Base-by-base conservation (phyloP, 2,113 vertebrate genomes). In the Pelecanoides urinatrix region DNA sequence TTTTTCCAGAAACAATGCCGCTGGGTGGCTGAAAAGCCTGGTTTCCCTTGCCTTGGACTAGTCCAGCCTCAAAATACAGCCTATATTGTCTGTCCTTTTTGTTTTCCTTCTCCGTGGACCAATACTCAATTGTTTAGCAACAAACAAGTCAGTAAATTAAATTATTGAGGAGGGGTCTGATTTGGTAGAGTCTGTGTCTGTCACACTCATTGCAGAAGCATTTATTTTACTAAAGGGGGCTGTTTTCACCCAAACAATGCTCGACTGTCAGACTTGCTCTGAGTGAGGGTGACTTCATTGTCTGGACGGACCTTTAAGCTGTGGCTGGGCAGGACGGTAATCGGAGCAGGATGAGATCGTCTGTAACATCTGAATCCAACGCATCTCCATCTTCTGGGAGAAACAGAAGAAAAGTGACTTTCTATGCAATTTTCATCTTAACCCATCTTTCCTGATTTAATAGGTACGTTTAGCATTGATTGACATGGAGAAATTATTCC, bases 141-240 rank as follows among this genome's bases (percentile, higher is more conserved):
- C 2, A 6, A 88, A 42, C 75, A 58, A 97, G 84, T 40, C 67
- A 94, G 96, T 96, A 92, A 92, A 96, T 97, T 81, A 96, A 96
- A 80, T 55, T 19, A 7, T 42, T 26, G 68, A 92, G 59, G 70
- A 89, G 32, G n/a, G n/a, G 62, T 61, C 26, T 91, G 94, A 74
- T 95, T 86, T 82, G 90, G 79, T 71, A 26, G 49, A 62, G 86
- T 30, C 76, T 75, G 62, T 88, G 85, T 96, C 86, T 79, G 44
- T 47, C 88, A 62, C 81, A 62, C 76, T 77, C 66, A 4, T 32
- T 77, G 88, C 78, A 92, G 84, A 73, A 90, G 27, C 29, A 49
- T 53, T 95, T 74, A 3, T 91, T 76, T 88, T 27, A 68, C 50
- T 71, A 9, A 87, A 90, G 63, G 49, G 45, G 50, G 49, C 27